Base-by-base conservation (phyloP, 1,140 invertebrate genomes). In the Rhizoglyphus robini region DNA sequence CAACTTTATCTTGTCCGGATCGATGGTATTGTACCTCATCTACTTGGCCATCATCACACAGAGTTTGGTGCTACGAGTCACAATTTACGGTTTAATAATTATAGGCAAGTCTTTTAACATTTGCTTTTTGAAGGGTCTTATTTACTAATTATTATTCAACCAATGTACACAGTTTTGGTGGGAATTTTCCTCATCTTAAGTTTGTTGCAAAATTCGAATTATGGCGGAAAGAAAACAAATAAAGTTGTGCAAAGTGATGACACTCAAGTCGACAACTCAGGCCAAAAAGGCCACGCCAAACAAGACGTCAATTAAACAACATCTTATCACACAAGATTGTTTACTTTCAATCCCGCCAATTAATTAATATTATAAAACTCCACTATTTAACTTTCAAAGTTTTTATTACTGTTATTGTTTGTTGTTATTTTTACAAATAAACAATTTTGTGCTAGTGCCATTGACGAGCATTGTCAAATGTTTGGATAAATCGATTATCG, bases 181-280 rank as follows among this genome's bases (percentile, higher is more conserved):
- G 51, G 51, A 20, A 5, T 54, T 20, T 8, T 54, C 20, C 8
- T 54, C 20, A 8, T 54, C 23, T 11, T 54, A 8, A 54, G 23
- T 32, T 8, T 54, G 23, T 23, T 54, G 23, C 51, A 60, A 60
- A 34, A 29, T 46, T 60, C 58, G 29, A 34, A 60, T 18, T 60
- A 60, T 46, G 58, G 58, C 3, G 30, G 23, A 34, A 60, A 60
- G 29, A 32, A 30, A 46, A 34, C 32, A 11, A 60, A 60, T n/a
- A 60, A 60, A 60, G 29, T 23, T 18, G 8, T 8, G 18, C 8
- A 41, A 41, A 41, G 18, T 41, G 18, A 41, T 41, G 18, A 41
- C 36, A 41, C 8, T 18, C 8, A 41, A 41, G 36, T n/a, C n/a
- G n/a, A n/a, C n/a, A n/a, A n/a, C n/a, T n/a, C n/a, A n/a, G n/a